Percentiles rank a stretch among this genome's conserved stretches.
Conservation (phyloP, 2,113 vertebrate species). For the Nibea albiflora region DNA sequence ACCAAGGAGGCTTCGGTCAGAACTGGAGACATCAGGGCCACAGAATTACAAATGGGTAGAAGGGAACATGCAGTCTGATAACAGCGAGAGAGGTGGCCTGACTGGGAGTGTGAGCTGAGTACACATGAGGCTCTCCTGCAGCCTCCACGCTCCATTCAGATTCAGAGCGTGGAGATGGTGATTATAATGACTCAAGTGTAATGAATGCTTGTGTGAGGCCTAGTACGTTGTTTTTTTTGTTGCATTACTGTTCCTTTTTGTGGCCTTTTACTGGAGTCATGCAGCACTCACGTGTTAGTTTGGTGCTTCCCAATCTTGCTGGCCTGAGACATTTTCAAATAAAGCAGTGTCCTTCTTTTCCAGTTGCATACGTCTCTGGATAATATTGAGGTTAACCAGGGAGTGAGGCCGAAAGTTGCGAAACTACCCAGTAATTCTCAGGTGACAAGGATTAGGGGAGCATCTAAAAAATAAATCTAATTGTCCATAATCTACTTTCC, state of each 20-base stretch:
- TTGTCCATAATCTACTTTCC: not conserved
- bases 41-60: slow-evolving; percentile 29
- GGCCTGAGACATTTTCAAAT: not conserved
- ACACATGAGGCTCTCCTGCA: not conserved
- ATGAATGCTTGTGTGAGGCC: slow-evolving; percentile 3
- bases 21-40: slow-evolving; percentile 24
- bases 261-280: not conserved
- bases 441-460: not conserved
- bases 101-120: not conserved
- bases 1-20: slow-evolving; percentile 15
- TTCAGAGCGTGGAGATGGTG: slow-evolving; percentile 2
- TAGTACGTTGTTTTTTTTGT: not conserved
- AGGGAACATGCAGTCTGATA: slow-evolving; percentile 27
- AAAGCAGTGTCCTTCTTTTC: not conserved
- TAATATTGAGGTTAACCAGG: not conserved
- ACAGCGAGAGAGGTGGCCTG: slow-evolving; percentile 4
- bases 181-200: slow-evolving; percentile 39
- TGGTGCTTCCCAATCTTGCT: not conserved
- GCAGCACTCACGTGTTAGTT: not conserved
- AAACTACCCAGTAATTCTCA: not conserved
- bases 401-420: not conserved
- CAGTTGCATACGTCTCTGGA: not conserved
- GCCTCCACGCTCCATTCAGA: slow-evolving; percentile 9
- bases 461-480: not conserved
- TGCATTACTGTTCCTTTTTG: not conserved